Conservation (phyloP, 2,888 invertebrate genomes). For the Drosophila prolongata region DNA sequence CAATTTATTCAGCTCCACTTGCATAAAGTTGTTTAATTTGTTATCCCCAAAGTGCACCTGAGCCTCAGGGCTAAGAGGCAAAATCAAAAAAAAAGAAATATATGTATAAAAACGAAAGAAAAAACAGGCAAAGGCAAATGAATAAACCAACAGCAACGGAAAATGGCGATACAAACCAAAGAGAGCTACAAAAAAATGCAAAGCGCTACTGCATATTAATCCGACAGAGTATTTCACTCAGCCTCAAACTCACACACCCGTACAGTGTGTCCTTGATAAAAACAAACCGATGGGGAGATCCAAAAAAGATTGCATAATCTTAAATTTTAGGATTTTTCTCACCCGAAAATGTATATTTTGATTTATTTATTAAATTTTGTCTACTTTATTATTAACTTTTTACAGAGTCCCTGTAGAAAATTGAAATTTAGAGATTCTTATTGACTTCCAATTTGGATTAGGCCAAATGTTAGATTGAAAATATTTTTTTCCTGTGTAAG, state of each 20-base stretch:
- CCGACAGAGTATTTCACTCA: slow-evolving; percentile 78
- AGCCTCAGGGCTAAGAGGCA: slow-evolving; percentile 38
- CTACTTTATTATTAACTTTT: no score
- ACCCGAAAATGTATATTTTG: no score
- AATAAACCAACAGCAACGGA: slow-evolving; percentile 64
- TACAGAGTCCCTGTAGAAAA: no score
- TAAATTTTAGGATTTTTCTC: no score
- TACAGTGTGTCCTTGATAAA: slow-evolving; percentile 18
- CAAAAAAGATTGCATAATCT: background rate
- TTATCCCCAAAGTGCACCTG: slow-evolving; percentile 76
- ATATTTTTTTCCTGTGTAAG: slow-evolving; percentile 1
- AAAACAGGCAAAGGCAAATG: slow-evolving; percentile 63
- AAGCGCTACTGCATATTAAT: slow-evolving; percentile 77
- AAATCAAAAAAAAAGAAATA: slow-evolving; percentile 13
- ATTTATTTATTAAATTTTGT: no score
- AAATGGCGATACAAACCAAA: slow-evolving; percentile 49
- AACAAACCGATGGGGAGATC: background rate
- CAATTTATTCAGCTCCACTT: slow-evolving; percentile 45
- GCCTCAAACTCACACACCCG: slow-evolving; percentile 15
- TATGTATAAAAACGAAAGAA: slow-evolving; percentile 22
- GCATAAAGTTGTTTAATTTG: slow-evolving; percentile 78
- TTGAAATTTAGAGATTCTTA: no score
- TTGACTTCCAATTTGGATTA: no score
- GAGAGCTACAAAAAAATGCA: slow-evolving; percentile 64
- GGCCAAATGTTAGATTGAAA: no score